Conservation (phyloP, 2,113 vertebrate genomes). For the Gallinago undulata region DNA sequence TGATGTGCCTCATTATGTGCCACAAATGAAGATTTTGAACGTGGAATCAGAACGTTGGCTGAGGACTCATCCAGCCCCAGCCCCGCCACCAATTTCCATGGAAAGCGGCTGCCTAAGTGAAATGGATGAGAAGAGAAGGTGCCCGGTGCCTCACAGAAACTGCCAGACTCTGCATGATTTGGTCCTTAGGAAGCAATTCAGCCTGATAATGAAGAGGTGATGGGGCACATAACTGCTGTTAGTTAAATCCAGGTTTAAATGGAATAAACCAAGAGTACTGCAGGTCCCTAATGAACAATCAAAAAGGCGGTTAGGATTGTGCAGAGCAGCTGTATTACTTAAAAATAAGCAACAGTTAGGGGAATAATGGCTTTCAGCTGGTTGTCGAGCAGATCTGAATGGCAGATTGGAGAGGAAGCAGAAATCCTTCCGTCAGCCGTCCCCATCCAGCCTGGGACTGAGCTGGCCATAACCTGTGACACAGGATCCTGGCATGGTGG, state of each 20-base stretch:
- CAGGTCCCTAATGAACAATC: constrained; percentile 51
- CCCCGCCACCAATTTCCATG: neutral
- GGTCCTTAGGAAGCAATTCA: constrained; percentile 53
- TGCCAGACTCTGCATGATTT: neutral
- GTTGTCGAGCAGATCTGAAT: neutral
- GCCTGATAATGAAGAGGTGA: constrained; percentile 28
- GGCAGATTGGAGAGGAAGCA: neutral
- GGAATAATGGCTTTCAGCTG: neutral
- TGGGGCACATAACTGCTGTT: constrained; percentile 29
- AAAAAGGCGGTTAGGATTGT: constrained; percentile 4
- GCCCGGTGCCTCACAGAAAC: neutral
- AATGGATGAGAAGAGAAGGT: constrained; percentile 32
- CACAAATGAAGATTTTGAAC: constrained; percentile 2
- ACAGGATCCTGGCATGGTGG: accelerated
- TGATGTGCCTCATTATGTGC: neutral
- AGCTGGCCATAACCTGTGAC: neutral
- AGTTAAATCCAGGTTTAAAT: constrained; percentile 22
- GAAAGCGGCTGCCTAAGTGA: constrained; percentile 16
- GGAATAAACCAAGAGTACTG: constrained; percentile 27
- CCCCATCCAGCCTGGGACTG: neutral
- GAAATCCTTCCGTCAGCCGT: neutral
- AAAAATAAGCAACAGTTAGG: constrained; percentile 45
- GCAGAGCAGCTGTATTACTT: constrained; percentile 31
- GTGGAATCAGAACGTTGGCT: neutral
- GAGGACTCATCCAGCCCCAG: neutral